Conservation (phyloP, 2,113 vertebrate genomes). For the Grallaria varia region DNA sequence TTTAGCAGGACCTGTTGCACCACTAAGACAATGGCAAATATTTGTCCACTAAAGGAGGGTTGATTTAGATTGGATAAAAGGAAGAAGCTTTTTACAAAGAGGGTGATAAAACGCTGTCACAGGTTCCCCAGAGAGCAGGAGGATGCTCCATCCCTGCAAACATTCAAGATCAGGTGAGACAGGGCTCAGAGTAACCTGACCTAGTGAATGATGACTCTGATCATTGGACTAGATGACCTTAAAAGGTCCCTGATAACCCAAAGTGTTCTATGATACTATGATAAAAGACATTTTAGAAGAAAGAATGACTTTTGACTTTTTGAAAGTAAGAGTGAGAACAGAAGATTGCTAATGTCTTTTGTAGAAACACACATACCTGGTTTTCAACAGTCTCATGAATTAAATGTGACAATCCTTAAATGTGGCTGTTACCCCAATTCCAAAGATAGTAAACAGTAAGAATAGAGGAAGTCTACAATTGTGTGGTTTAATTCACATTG, state of each 20-base stretch:
- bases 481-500: not conserved
- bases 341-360: not conserved
- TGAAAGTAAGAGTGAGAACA: not conserved
- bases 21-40: not conserved
- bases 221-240: not conserved
- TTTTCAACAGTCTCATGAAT: not conserved
- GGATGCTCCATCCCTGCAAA: too few species aligned
- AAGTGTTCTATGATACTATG: not conserved
- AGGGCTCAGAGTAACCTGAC: not conserved
- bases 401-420: not conserved
- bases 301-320: not conserved
- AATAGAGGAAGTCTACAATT: not conserved
- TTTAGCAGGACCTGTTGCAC: not conserved
- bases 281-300: not conserved
- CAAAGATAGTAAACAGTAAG: not conserved
- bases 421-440: not conserved
- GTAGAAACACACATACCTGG: not conserved
- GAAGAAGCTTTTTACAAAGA: not conserved
- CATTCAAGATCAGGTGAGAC: not conserved
- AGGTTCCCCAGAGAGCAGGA: not conserved
- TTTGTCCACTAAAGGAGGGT: not conserved
- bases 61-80: not conserved
- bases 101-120: not conserved
- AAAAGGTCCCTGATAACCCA: not conserved
- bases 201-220: not conserved